Evolutionary conservation across 2,113 vertebrate species (phyloP).

Genomic region (Notothenia coriiceps): DNA sequence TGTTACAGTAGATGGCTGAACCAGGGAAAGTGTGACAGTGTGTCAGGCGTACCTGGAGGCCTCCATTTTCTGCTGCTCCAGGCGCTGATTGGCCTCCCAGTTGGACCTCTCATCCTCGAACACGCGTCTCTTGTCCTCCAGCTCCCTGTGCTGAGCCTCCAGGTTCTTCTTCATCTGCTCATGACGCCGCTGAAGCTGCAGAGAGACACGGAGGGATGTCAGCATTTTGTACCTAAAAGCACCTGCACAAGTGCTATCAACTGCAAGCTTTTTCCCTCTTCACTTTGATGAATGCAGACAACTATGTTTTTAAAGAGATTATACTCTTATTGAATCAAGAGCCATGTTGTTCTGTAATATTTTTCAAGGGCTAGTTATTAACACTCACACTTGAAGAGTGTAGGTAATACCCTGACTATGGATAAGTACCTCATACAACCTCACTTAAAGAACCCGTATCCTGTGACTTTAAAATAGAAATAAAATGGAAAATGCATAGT

Average conservation of each 20-base stretch:
- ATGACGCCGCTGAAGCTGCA: conserved; percentile 94
- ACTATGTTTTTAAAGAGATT: not conserved
- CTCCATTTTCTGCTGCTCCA: conserved; percentile 95
- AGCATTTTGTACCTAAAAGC: not conserved
- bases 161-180: conserved; percentile 99
- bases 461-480: too few relatives aligned
- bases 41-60: conserved; percentile 87
- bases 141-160: conserved; percentile 97
- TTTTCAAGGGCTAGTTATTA: too few relatives aligned
- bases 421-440: too few relatives aligned
- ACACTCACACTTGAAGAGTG: too few relatives aligned
- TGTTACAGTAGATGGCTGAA: not conserved
- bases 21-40: not conserved
- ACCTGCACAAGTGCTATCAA: not conserved
- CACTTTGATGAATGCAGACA: not conserved
- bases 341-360: not conserved
- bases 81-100: conserved; percentile 95
- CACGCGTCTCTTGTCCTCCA: conserved; percentile 96
- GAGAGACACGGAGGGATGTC: not conserved
- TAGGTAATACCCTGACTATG: too few relatives aligned
- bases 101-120: conserved; percentile 95
- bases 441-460: too few relatives aligned
- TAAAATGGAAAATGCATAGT: too few relatives aligned
- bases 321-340: not conserved
- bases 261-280: too few relatives aligned